Evolutionary conservation across 1,140 invertebrate genomes (phyloP).

Genomic region (Limonius californicus): DNA sequence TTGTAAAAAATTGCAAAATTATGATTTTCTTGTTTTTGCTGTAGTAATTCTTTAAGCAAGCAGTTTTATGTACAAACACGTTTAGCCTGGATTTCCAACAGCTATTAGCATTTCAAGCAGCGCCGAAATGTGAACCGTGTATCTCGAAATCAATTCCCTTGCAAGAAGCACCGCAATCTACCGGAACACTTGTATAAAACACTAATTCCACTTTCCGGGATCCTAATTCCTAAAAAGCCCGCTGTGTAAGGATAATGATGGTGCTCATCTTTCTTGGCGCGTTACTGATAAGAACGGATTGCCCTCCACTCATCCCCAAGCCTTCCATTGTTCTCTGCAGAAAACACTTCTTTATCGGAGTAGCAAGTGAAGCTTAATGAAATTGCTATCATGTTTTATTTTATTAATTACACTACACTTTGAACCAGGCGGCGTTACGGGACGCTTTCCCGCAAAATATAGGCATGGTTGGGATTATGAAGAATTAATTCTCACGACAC

Average conservation of each 20-base stretch:
- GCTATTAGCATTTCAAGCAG: no score
- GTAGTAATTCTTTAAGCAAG: no score
- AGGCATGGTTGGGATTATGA: neutral
- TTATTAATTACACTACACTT: conserved; percentile 10
- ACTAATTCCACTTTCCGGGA: conserved; percentile 11
- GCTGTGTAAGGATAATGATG: conserved; percentile 7
- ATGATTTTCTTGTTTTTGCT: no score
- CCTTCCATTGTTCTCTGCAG: neutral
- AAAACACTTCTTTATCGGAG: neutral
- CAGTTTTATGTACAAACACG: no score
- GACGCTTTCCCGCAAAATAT: neutral
- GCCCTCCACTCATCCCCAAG: neutral
- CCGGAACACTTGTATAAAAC: conserved; percentile 6
- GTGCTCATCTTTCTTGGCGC: conserved; percentile 12
- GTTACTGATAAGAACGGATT: conserved; percentile 11
- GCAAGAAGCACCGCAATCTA: neutral
- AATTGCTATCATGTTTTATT: conserved; percentile 13
- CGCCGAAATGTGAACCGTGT: neutral
- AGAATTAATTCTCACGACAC: no score
- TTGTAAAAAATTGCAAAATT: no score
- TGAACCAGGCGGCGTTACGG: neutral
- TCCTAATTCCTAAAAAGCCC: conserved; percentile 6
- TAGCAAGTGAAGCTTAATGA: neutral
- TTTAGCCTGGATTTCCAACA: no score
- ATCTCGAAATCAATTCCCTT: conserved; percentile 7